Percentiles rank a stretch among this genome's conserved stretches.
These are phyloP conservation scores for Biston stratarius DNA, from an alignment of 2,888 invertebrate genomes.

Conservation along the genomic window DNA sequence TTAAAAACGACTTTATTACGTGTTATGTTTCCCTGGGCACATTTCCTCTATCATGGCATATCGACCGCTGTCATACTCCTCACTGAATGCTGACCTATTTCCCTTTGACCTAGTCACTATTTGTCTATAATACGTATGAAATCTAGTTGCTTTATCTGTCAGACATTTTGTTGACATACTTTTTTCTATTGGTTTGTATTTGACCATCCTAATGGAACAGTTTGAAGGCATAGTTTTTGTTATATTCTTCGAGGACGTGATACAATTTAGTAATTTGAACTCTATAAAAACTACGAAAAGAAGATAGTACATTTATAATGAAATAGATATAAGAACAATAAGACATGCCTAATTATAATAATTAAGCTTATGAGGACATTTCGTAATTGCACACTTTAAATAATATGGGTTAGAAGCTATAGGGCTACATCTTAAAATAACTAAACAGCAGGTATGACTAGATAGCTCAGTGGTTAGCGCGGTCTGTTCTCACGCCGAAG, in stretches of 20 bases:
- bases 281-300: neutral
- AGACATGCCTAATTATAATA: no score
- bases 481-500: no score
- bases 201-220: neutral
- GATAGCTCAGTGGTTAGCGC: no score
- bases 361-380: no score
- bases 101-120: slow-evolving; percentile 39
- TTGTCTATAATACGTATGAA: slow-evolving; percentile 21
- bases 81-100: slow-evolving; percentile 50
- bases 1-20: slow-evolving; percentile 3
- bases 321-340: no score
- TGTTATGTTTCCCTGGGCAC: slow-evolving; percentile 26
- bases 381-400: no score
- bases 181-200: slow-evolving; percentile 1
- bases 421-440: no score
- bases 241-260: no score
- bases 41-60: slow-evolving; percentile 43
- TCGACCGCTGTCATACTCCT: slow-evolving; percentile 49
- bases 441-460: no score
- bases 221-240: neutral
- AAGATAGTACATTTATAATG: no score
- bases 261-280: neutral
- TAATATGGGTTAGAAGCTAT: no score
- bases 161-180: slow-evolving; percentile 2
- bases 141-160: neutral